These are phyloP conservation scores for Hydroisotoma schaefferi DNA, from an alignment of 2,888 invertebrate genomes.

Conservation along the genomic window DNA sequence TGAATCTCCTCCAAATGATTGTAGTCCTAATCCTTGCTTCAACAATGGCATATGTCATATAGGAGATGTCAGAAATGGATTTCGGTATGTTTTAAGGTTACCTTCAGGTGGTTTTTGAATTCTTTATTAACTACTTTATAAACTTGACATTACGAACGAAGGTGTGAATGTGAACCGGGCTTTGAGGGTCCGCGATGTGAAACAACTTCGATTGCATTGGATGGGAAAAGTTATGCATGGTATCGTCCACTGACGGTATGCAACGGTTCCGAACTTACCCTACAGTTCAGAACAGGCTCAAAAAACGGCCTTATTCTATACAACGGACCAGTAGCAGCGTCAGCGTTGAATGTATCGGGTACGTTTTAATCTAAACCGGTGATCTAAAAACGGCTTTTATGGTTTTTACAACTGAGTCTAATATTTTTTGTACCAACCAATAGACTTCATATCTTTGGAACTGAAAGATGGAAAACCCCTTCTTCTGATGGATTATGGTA, in stretches of 20 bases:
- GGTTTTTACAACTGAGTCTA: neutral
- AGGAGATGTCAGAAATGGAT: constrained; percentile 32
- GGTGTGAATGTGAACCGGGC: constrained; percentile 77
- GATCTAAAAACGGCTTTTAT: neutral
- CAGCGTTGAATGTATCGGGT: constrained; percentile 36
- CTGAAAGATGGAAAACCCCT: constrained; percentile 77
- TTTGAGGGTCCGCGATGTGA: constrained; percentile 87
- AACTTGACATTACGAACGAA: constrained; percentile 44
- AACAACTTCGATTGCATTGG: constrained; percentile 79
- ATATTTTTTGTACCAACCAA: constrained; percentile 39
- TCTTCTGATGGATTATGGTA: constrained; percentile 81
- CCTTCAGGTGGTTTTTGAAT: neutral
- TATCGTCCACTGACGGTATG: constrained; percentile 84
- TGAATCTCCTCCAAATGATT: constrained; percentile 50
- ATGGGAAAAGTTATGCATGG: constrained; percentile 88
- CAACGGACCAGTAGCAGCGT: constrained; percentile 65
- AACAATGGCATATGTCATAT: constrained; percentile 41
- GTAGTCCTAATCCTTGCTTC: constrained; percentile 50
- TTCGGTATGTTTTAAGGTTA: constrained; percentile 21
- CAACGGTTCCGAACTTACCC: constrained; percentile 72
- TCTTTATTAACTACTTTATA: neutral
- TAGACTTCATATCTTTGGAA: constrained; percentile 88
- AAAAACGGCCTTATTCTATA: constrained; percentile 84
- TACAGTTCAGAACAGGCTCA: constrained; percentile 74
- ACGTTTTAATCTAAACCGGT: neutral